Conservation (phyloP, 2,797 vertebrate genomes). For the Gymnothorax reevesii region DNA sequence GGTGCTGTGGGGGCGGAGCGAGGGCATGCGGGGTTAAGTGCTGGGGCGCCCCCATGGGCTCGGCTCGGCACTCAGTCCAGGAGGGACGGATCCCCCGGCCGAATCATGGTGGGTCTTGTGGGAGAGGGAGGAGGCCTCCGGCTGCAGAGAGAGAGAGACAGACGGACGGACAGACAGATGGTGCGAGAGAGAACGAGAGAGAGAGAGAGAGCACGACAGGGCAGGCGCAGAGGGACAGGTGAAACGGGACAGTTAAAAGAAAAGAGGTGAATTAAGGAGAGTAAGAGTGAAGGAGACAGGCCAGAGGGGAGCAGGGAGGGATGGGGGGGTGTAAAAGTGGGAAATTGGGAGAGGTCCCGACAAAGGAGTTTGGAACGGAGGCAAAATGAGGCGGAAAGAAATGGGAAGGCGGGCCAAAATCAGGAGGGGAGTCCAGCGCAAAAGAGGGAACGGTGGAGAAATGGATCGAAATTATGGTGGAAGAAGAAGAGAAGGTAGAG, state of each 20-base stretch:
- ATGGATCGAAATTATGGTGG: conserved; percentile 49
- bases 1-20: conserved; percentile 35
- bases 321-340: conserved; percentile 28
- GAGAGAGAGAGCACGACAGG: not conserved
- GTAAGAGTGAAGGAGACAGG: not conserved
- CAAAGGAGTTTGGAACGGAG: conserved; percentile 66
- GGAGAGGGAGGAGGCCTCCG: conserved; percentile 77
- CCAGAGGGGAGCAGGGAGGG: not conserved
- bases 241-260: conserved; percentile 23
- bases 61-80: conserved; percentile 65
- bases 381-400: conserved; percentile 75
- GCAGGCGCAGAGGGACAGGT: conserved; percentile 11
- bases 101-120: conserved; percentile 74
- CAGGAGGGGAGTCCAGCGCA: conserved; percentile 62
- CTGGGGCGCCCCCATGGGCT: not conserved
- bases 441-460: conserved; percentile 43
- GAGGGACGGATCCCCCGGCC: conserved; percentile 72
- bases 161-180: conserved; percentile 47
- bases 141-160: conserved; percentile 70
- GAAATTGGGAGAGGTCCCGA: conserved; percentile 71
- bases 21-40: conserved; percentile 21
- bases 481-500: conserved; percentile 44
- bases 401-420: conserved; percentile 63
- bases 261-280: conserved; percentile 37
- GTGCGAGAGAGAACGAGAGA: conserved; percentile 39